Conservation (phyloP, 2,888 invertebrate genomes). For the Mythimna impura region DNA sequence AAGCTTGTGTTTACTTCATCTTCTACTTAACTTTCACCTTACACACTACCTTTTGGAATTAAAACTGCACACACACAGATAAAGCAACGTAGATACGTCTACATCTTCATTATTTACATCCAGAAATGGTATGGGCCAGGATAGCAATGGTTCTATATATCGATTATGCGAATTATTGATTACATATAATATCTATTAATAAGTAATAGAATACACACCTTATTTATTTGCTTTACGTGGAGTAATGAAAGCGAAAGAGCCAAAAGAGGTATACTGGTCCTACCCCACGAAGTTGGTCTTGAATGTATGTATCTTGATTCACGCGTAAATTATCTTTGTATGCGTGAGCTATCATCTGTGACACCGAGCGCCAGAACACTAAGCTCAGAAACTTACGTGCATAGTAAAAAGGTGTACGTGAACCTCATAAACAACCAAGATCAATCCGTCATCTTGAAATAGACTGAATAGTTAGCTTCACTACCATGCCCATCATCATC, state of each 20-base stretch:
- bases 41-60: constrained; percentile 7
- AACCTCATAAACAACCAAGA: too few species aligned
- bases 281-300: too few species aligned
- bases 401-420: too few species aligned
- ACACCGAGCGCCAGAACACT: too few species aligned
- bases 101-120: not conserved
- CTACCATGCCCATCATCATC: not conserved
- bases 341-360: too few species aligned
- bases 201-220: not conserved
- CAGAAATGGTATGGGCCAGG: not conserved
- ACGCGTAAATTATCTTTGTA: too few species aligned
- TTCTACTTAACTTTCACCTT: constrained; percentile 39
- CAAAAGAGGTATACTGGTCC: too few species aligned
- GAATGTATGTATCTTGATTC: too few species aligned
- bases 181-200: not conserved
- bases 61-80: constrained; percentile 2
- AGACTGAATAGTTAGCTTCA: not conserved
- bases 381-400: too few species aligned
- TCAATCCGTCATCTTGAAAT: not conserved
- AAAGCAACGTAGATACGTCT: not conserved
- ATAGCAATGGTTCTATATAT: not conserved
- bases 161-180: not conserved
- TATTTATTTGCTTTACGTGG: not conserved
- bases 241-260: not conserved
- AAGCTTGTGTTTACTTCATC: constrained; percentile 66